Percentiles rank a stretch among this genome's conserved stretches.
Conservation (phyloP, 2,888 invertebrate genomes). For the Caenorhabditis sp. region DNA sequence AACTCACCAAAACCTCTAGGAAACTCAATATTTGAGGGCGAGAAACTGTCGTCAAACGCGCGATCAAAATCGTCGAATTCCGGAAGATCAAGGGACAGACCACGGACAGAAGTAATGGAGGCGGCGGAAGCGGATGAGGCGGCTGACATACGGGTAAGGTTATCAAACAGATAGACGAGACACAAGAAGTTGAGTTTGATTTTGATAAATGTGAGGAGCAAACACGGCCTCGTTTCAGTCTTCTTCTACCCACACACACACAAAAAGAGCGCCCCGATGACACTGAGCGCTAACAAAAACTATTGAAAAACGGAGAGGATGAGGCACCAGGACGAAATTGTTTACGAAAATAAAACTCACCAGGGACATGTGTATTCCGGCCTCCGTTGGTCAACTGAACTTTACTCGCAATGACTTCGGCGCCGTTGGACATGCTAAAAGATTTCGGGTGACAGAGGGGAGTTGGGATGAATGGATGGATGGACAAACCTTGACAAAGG, state of each 20-base stretch:
- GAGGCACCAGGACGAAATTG: too few relatives aligned
- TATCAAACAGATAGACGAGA: conserved; percentile 34
- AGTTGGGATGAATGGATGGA: neutral
- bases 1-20: conserved; percentile 43
- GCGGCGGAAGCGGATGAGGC: conserved; percentile 21
- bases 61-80: conserved; percentile 51
- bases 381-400: conserved; percentile 44
- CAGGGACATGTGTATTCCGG: conserved; percentile 22
- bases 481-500: conserved; percentile 57
- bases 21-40: conserved; percentile 48
- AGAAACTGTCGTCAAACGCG: conserved; percentile 46
- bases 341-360: conserved; percentile 23
- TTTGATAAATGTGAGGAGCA: too few relatives aligned
- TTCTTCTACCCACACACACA: neutral
- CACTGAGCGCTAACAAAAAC: neutral
- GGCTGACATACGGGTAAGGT: conserved; percentile 47
- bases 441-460: conserved; percentile 19
- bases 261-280: neutral
- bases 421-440: conserved; percentile 51
- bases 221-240: conserved; percentile 1
- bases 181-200: too few relatives aligned
- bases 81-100: conserved; percentile 33
- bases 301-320: neutral
- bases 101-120: neutral
- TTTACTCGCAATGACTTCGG: conserved; percentile 44